Conservation (phyloP, 2,888 invertebrate species). For the Acronicta psi region DNA sequence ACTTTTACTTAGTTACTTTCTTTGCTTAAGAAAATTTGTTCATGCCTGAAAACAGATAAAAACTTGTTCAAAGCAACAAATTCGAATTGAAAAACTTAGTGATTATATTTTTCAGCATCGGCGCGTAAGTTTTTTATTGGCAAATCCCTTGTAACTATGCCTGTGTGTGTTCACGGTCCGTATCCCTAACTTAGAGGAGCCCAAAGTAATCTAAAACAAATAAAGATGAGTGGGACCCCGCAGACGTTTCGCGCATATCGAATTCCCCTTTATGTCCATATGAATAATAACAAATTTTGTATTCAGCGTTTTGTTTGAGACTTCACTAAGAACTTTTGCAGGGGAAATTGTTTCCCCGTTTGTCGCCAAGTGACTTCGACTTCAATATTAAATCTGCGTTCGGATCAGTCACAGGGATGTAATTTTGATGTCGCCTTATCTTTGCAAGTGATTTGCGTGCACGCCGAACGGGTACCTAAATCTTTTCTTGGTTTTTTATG, state of each 20-base stretch:
- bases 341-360: slow-evolving; percentile 57
- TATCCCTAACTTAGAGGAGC: slow-evolving; percentile 74
- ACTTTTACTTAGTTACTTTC: slow-evolving; percentile 36
- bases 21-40: slow-evolving; percentile 40
- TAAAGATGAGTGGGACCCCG: slow-evolving; percentile 83
- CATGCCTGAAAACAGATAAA: slow-evolving; percentile 46
- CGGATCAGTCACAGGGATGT: slow-evolving; percentile 43
- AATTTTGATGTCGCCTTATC: slow-evolving; percentile 31
- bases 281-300: slow-evolving; percentile 79
- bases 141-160: slow-evolving; percentile 60
- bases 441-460: slow-evolving; percentile 18
- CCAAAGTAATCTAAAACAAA: slow-evolving; percentile 88
- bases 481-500: slow-evolving; percentile 7
- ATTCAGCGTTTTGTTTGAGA: slow-evolving; percentile 65
- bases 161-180: slow-evolving; percentile 69
- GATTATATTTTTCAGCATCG: slow-evolving; percentile 73
- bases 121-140: slow-evolving; percentile 55
- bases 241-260: slow-evolving; percentile 80
- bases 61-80: slow-evolving; percentile 63
- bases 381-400: slow-evolving; percentile 50
- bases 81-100: slow-evolving; percentile 79
- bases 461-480: too few relatives aligned
- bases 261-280: slow-evolving; percentile 78
- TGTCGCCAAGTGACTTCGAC: slow-evolving; percentile 52
- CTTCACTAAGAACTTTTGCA: slow-evolving; percentile 62